Evolutionary conservation across 2,113 vertebrate genomes (phyloP).

Genomic region (Candoia aspera): DNA sequence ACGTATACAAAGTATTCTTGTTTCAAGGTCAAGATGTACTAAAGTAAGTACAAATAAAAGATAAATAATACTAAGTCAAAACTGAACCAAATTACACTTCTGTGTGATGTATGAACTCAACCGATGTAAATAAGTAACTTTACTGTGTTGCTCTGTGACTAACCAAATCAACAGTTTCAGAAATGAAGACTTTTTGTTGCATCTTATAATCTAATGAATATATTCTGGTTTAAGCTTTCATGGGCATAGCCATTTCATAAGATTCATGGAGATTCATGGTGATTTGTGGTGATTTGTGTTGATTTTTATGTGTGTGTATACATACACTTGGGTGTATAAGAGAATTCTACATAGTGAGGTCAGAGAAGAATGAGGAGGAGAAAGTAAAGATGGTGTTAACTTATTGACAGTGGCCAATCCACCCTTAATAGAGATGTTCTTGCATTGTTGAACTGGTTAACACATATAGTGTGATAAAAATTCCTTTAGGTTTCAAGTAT

Average conservation of each 20-base stretch:
- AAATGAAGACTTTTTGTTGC: background rate
- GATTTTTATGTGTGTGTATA: background rate
- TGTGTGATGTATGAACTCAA: background rate
- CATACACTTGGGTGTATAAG: background rate
- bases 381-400: background rate
- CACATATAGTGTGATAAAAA: background rate
- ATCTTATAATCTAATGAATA: background rate
- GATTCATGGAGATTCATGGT: background rate
- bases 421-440: background rate
- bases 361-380: background rate
- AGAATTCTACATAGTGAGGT: background rate
- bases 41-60: background rate
- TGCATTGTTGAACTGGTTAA: background rate
- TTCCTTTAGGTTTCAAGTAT: background rate
- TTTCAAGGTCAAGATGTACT: background rate
- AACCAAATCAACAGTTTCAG: background rate
- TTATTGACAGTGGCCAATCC: background rate
- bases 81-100: background rate
- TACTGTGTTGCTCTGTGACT: background rate
- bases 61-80: background rate
- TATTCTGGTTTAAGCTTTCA: background rate
- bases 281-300: background rate
- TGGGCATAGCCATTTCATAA: background rate
- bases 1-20: background rate
- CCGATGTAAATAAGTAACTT: background rate